Evolutionary conservation across 2,888 invertebrate species (phyloP).

Genomic region (Harpalus rubripes): DNA sequence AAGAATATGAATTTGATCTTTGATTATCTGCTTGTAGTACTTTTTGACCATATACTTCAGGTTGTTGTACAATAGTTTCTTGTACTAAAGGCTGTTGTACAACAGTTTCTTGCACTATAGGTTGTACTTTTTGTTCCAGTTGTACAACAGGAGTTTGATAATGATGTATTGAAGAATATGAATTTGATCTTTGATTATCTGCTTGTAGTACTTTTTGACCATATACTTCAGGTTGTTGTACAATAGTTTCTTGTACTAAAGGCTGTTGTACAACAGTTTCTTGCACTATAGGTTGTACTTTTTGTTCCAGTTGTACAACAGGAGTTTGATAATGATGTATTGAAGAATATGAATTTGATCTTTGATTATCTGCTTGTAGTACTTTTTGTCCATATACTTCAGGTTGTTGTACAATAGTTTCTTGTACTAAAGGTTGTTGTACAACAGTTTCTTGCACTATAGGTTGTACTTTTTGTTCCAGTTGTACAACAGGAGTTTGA

Average conservation of each 20-base stretch:
- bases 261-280: conserved; percentile 46
- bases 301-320: conserved; percentile 14
- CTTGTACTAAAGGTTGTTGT: conserved; percentile 59
- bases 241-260: conserved; percentile 30
- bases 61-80: conserved; percentile 26
- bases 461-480: conserved; percentile 26
- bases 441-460: not conserved
- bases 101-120: conserved; percentile 5
- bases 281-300: conserved; percentile 13
- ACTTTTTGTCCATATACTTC: conserved; percentile 41
- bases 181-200: conserved; percentile 43
- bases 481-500: not conserved
- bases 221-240: conserved; percentile 56
- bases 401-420: conserved; percentile 28
- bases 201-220: not conserved
- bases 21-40: conserved; percentile 44
- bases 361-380: conserved; percentile 40
- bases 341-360: not conserved
- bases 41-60: conserved; percentile 46
- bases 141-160: conserved; percentile 16
- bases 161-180: conserved; percentile 7
- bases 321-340: conserved; percentile 18
- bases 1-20: conserved; percentile 1
- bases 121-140: conserved; percentile 18
- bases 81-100: conserved; percentile 57